phyloP scores from a whole-genome alignment of 2,888 invertebrate species.

The Uropetala carovei region DNA sequence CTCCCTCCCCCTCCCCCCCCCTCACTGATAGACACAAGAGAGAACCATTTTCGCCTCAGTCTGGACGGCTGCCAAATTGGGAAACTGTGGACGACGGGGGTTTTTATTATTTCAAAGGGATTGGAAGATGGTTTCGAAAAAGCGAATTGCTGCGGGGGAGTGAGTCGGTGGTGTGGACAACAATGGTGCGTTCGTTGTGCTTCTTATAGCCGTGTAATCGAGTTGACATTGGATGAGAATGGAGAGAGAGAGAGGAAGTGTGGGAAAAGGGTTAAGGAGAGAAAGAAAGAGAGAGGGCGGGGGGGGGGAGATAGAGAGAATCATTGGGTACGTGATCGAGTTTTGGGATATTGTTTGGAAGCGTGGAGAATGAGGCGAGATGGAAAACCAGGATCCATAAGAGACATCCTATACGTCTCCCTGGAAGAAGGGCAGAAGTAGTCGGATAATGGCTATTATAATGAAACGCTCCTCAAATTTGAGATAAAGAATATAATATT shows the following conservation, averaged over 20 bases:
- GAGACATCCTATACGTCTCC: neutral
- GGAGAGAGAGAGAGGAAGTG: neutral
- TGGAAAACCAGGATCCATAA: neutral
- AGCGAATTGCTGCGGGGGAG: slow-evolving; percentile 2
- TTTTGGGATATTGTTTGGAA: neutral
- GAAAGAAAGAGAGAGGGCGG: neutral
- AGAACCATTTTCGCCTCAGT: neutral
- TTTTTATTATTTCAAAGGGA: neutral
- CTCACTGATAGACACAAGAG: neutral
- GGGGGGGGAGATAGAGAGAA: neutral
- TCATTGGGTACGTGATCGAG: too few relatives aligned
- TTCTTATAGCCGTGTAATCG: slow-evolving; percentile 19
- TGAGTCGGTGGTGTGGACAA: neutral
- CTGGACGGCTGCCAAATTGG: neutral
- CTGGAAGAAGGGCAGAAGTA: neutral
- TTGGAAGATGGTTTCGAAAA: neutral
- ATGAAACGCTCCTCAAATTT: neutral
- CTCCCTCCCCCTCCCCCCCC: too few relatives aligned
- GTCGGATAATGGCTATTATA: neutral
- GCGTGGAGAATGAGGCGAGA: neutral
- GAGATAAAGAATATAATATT: neutral
- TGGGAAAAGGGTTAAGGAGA: neutral
- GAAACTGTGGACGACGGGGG: neutral
- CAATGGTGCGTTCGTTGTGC: neutral
- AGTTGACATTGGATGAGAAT: slow-evolving; percentile 21